Conservation (phyloP, 1,140 invertebrate species). For the Physella acuta region DNA sequence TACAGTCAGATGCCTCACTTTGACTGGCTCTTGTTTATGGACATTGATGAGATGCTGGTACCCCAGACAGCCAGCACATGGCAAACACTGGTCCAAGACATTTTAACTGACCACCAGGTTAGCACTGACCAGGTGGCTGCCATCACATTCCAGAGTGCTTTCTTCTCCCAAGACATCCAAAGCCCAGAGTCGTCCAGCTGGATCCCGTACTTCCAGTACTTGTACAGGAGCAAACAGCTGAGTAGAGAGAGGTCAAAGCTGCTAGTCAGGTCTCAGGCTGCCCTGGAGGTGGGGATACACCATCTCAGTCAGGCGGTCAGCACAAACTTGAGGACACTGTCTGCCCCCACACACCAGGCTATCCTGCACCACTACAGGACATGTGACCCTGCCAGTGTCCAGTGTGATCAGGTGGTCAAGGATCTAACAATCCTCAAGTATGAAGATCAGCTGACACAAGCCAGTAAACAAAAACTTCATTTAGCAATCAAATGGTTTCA, state of each 20-base stretch:
- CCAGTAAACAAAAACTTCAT: too few species aligned
- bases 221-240: slow-evolving; percentile 37
- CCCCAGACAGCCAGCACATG: slow-evolving; percentile 39
- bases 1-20: slow-evolving; percentile 50
- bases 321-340: slow-evolving; percentile 6
- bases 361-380: slow-evolving; percentile 86
- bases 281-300: slow-evolving; percentile 58
- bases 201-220: slow-evolving; percentile 38
- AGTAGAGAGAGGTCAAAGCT: slow-evolving; percentile 49
- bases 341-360: slow-evolving; percentile 57
- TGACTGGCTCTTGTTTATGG: slow-evolving; percentile 53
- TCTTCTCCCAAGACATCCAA: slow-evolving; percentile 46
- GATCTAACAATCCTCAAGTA: slow-evolving; percentile 45
- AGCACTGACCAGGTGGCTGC: slow-evolving; percentile 29
- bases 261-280: slow-evolving; percentile 44
- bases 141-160: slow-evolving; percentile 53
- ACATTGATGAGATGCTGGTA: slow-evolving; percentile 58
- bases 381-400: slow-evolving; percentile 49
- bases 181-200: slow-evolving; percentile 27
- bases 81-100: slow-evolving; percentile 31
- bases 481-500: too few species aligned
- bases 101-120: neutral
- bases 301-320: slow-evolving; percentile 49
- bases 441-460: slow-evolving; percentile 32
- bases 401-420: slow-evolving; percentile 37